Base-by-base conservation (phyloP, 2,113 vertebrate genomes). In the Rhineura floridana region DNA sequence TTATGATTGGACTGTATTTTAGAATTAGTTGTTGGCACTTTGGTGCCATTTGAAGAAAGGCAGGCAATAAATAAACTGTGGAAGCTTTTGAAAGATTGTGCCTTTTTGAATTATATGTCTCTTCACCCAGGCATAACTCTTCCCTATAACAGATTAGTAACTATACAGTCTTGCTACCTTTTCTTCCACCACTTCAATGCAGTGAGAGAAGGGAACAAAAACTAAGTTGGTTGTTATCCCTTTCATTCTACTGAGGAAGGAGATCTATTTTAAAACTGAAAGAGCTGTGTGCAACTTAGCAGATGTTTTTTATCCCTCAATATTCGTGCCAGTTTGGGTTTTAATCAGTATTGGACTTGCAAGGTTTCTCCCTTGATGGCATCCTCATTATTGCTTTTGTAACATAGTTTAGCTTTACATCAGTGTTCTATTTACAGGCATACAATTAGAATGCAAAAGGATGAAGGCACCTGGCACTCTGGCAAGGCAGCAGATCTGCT, bases 21-120 rank as follows among this genome's bases (percentile, higher is more conserved):
- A 83, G 25, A 63, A 75, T 88, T 88, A 88, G 70, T 33, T 76
- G 42, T 83, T 83, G 44, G n/a, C n/a, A 88, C 72, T 50, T 82
- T 42, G 15, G 70, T 88, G 80, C 70, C 55, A 33, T 88, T 88
- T 83, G 46, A 55, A 76, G 55, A 67, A 63, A 76, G 67, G n/a
- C 59, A 50, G 55, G 59, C 11, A 5, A 83, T 88, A 88, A 88
- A 88, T 83, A 83, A 76, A 36, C 44, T 2, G 6, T 55, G 25
- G 50, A 75, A 50, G 25, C 55, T 23, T 88, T 39, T 77, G 80
- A 88, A 62, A 83, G 44, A 88, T 39, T 59, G 50, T 88, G 8
- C 42, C 46, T 52, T 83, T 81, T 88, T 76, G 80, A 88, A 50
- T 82, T 83, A 88, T 76, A 13, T 50, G 50, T 76, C 62, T 82